phyloP scores from a whole-genome alignment of 2,888 invertebrate species.

The Apantesis nais region DNA sequence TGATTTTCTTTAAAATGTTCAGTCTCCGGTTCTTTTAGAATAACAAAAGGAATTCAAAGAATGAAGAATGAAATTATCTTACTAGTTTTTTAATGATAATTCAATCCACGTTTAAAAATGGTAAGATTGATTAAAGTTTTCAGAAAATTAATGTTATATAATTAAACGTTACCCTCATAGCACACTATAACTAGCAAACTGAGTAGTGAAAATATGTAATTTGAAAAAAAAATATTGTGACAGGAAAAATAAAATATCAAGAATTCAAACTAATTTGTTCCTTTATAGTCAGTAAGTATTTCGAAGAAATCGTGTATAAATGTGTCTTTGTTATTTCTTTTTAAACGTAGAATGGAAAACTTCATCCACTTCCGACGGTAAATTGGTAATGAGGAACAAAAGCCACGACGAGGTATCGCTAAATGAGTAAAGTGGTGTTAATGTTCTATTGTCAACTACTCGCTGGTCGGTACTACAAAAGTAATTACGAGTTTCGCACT shows the following conservation, averaged over 20 bases:
- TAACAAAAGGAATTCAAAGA: not conserved
- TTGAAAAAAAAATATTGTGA: not conserved
- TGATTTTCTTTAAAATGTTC: no score
- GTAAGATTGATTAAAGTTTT: not conserved
- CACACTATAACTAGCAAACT: not conserved
- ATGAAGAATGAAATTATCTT: not conserved
- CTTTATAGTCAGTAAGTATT: not conserved
- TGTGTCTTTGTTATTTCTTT: not conserved
- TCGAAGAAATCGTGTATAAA: not conserved
- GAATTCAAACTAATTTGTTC: no score
- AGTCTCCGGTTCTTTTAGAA: not conserved
- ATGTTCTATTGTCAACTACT: constrained; percentile 49
- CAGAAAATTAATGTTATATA: not conserved
- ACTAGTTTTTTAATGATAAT: not conserved
- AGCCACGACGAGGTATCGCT: constrained; percentile 17
- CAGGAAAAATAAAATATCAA: not conserved
- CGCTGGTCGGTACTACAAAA: constrained; percentile 51
- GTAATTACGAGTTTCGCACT: constrained; percentile 62
- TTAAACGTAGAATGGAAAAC: not conserved
- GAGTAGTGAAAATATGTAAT: no score
- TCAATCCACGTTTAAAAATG: not conserved
- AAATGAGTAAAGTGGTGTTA: constrained; percentile 38
- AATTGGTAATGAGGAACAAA: constrained; percentile 9
- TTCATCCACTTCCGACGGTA: constrained; percentile 3
- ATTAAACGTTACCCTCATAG: not conserved